These are phyloP conservation scores for Anser brachyrhynchus DNA, from an alignment of 2,113 vertebrate species.

Conservation along the genomic window DNA sequence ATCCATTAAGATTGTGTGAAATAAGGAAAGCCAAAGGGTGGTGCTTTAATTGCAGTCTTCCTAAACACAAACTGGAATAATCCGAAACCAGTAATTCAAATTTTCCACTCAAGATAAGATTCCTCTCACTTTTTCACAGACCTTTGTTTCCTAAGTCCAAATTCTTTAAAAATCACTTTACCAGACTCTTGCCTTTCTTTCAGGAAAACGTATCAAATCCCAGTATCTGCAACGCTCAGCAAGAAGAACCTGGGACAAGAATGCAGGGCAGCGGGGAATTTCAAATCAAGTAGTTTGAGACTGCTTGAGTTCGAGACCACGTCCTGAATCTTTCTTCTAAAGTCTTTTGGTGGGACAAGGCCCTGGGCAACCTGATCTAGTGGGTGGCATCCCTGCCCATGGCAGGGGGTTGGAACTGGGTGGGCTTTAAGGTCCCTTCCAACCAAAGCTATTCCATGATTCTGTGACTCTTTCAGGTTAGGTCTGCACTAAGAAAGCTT, in stretches of 20 bases:
- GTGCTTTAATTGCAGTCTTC: background rate
- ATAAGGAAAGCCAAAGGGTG: background rate
- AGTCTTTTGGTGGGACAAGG: background rate
- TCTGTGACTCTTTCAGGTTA: background rate
- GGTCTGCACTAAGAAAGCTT: background rate
- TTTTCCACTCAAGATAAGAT: constrained; percentile 34
- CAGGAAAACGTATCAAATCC: constrained; percentile 46
- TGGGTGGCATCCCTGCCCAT: no score
- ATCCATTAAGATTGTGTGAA: background rate
- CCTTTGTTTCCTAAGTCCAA: constrained; percentile 9
- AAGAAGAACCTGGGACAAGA: background rate
- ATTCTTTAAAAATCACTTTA: constrained; percentile 45
- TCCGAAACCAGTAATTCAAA: background rate
- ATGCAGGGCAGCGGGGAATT: background rate
- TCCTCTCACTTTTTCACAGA: constrained; percentile 27
- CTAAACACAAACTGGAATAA: constrained; percentile 20
- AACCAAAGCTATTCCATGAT: no score
- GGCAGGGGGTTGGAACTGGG: no score
- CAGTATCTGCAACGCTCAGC: background rate
- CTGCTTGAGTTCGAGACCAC: background rate
- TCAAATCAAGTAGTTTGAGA: background rate
- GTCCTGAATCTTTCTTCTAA: background rate
- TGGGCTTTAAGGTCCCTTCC: no score
- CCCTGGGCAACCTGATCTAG: no score
- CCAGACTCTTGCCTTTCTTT: background rate